Base-by-base conservation (phyloP, 2,113 vertebrate genomes). In the Eolophus roseicapilla region DNA sequence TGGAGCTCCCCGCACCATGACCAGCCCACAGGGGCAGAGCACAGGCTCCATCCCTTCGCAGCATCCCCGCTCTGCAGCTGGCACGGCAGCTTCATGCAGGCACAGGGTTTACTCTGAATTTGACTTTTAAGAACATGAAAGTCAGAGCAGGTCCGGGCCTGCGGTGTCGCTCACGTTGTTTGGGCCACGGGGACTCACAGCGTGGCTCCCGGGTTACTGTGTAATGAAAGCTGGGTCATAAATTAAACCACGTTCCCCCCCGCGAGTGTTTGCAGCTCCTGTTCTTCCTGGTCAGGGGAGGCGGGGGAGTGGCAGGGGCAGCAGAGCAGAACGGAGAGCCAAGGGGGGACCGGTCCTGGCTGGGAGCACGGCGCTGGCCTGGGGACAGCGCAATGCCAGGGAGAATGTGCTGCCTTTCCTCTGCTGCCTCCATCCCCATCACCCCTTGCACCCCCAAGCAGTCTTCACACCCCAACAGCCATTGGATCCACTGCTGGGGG, bases 211-310 rank as follows among this genome's bases (percentile, higher is more conserved):
- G 17, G 88, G 97, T 97, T 97, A 96, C 93, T 93, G 63, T 93
- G 93, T 93, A 96, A 97, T 91, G 85, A 18, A 41, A 76, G 59
- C 47, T 64, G 37, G 69, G 95, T 96, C 35, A 95, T 93, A 97
- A 96, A 97, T 94, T 96, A 95, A 97, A 71, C 96, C 39, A 47
- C 86, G 69, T 82, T 90, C 88, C 96, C 96, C 96, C 92, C 88
- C 28, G 13, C 81, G 14, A 86, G 41, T 9, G 28, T 37, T 81
- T 18, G 25, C 3, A 13, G 91, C 92, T 95, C 27, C 92, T 91
- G 91, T 75, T 82, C 37, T 80, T 93, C 94, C 92, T 91, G 93
- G 20, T 44, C 12, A 5, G 29, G 35, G 67, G 37, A 49, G 77
- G 53, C 2, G 2, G 73, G 69, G 67, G 71, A 77, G 49, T 9